A percentile compares a stretch with the other conserved stretches of the same genome.
These are phyloP conservation scores for Pogonomyrmex barbatus DNA, from an alignment of 1,140 invertebrate species.

Conservation along the genomic window DNA sequence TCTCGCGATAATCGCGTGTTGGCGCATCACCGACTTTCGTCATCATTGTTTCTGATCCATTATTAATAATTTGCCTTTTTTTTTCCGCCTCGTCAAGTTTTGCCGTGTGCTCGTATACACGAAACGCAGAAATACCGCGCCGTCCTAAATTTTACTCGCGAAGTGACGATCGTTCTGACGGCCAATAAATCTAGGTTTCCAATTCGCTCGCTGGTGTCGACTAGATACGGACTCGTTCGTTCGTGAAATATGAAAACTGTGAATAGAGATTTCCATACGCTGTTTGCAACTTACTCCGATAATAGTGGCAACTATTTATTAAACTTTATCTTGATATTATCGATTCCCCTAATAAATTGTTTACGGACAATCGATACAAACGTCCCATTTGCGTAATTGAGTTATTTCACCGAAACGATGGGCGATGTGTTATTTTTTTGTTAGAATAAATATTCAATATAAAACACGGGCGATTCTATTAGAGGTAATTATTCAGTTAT, in stretches of 20 bases:
- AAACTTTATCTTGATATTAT: slow-evolving; percentile 29
- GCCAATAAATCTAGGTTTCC: slow-evolving; percentile 80
- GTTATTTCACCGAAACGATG: not conserved
- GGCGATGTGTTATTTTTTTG: not conserved
- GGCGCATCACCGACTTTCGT: not conserved
- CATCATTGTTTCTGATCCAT: slow-evolving; percentile 9
- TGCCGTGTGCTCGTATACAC: not conserved
- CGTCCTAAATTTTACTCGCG: slow-evolving; percentile 75
- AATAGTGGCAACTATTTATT: slow-evolving; percentile 44
- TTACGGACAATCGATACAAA: not conserved
- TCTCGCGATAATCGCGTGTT: not conserved
- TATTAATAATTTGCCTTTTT: slow-evolving; percentile 44
- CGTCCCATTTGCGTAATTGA: slow-evolving; percentile 36
- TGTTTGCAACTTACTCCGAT: slow-evolving; percentile 31
- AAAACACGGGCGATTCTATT: not conserved
- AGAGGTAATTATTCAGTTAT: not conserved
- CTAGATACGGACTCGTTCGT: slow-evolving; percentile 77
- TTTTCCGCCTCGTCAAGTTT: not conserved
- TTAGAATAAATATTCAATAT: not conserved
- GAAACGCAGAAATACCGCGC: slow-evolving; percentile 66
- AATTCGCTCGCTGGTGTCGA: slow-evolving; percentile 79
- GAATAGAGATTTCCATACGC: slow-evolving; percentile 49
- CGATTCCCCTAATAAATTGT: not conserved
- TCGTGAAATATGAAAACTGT: slow-evolving; percentile 82
- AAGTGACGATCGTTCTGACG: slow-evolving; percentile 79